A percentile compares a stretch with the other conserved stretches of the same genome.
Evolutionary conservation across 2,888 invertebrate genomes (phyloP).

Genomic region (Endotricha flammealis): DNA sequence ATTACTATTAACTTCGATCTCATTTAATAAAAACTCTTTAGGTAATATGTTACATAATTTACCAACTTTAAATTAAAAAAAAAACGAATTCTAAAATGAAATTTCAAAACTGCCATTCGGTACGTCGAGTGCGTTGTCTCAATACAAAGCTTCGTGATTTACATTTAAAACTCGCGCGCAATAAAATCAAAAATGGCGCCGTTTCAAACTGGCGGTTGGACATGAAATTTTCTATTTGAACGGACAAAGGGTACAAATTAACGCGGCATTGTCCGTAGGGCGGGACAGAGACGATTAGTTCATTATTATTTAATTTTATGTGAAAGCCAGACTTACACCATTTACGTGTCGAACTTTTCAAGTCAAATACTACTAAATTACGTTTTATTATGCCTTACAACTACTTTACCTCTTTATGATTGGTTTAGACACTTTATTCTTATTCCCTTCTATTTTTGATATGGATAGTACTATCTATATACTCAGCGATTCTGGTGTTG

Average conservation of each 20-base stretch:
- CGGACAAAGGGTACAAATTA: conserved; percentile 73
- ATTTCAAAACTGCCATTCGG: conserved; percentile 28
- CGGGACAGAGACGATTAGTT: conserved; percentile 55
- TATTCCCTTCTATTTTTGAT: no score
- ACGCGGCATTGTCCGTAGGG: conserved; percentile 62
- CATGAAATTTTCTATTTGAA: conserved; percentile 73
- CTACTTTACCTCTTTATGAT: no score
- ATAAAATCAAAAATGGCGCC: conserved; percentile 60
- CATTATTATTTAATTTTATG: conserved; percentile 73
- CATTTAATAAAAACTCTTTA: no score
- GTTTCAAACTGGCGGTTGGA: conserved; percentile 53
- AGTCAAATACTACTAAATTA: conserved; percentile 20
- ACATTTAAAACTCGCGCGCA: conserved; percentile 59
- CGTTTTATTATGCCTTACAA: no score
- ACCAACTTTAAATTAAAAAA: no score
- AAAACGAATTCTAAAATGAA: conserved; percentile 17
- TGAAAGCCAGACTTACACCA: conserved; percentile 32
- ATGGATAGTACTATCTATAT: no score
- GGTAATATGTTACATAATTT: no score
- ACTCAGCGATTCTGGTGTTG: no score
- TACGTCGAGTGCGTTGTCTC: conserved; percentile 39
- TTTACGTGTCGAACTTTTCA: conserved; percentile 28
- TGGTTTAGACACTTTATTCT: no score
- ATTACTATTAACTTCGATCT: no score
- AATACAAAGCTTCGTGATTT: conserved; percentile 63